Base-by-base conservation (phyloP, 1,140 invertebrate species). In the Eciton burchellii region DNA sequence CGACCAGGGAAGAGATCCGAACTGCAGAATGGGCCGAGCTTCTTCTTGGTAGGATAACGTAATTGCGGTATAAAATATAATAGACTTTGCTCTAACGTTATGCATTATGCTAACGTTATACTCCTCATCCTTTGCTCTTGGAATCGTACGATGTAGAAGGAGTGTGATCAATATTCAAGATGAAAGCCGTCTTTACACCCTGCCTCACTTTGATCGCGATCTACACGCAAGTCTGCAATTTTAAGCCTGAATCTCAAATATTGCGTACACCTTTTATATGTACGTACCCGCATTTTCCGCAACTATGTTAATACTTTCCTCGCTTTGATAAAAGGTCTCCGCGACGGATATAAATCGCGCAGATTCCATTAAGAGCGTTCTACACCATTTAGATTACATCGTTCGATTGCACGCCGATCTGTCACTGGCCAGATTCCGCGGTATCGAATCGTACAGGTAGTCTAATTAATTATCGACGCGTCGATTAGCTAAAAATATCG, bases 401-500 rank as follows among this genome's bases (percentile, higher is more conserved):
- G 72, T 49, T 57, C 1, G 72, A 74, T 74, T 62, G 9, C 24
- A 49, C 57, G 8, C 26, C 35, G 45, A 74, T 74, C 57, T 12
- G 57, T 74, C 72, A 74, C 26, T 59, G 19, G 21, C 35, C 14
- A 14, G 19, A 52, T 57, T 29, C 63, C 70, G 62, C 16, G 16
- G 60, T 24, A 35, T 79, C 52, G 45, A 68, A 79, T 68, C 26
- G 63, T 35, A 79, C 43, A 68, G 35, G 21, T 35, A 57, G 68
- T 56, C 9, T 35, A 35, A 79, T 79, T 79, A 66, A 68, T 68
- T 79, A 79, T 56, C 62, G 21, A 68, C 45, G 49, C 24, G 49
- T 21, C 74, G 49, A 35, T 74, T 74, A 52, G 71, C 56, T 60
- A 12, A 43, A 24, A 74, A 60, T 84, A 71, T 83, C 74, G 62